Conservation (phyloP, 2,797 vertebrate species). For the Varecia variegata region DNA sequence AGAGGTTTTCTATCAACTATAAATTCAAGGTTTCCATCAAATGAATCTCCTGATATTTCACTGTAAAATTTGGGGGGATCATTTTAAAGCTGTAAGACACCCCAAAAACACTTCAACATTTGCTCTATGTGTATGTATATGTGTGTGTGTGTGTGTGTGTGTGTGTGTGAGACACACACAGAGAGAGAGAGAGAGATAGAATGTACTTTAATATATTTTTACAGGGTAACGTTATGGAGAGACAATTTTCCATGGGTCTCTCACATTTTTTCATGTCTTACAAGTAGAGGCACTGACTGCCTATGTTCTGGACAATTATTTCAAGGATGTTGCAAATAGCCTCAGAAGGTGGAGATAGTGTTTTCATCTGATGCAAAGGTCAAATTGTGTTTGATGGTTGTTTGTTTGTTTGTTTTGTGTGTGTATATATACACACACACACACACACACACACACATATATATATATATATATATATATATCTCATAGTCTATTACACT, state of each 20-base stretch:
- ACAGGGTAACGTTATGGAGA: background rate
- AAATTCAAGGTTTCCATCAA: background rate
- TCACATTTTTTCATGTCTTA: background rate
- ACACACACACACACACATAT: too few relatives aligned
- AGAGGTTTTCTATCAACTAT: background rate
- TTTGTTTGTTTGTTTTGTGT: background rate
- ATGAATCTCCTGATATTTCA: background rate
- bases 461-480: too few relatives aligned
- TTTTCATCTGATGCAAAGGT: background rate
- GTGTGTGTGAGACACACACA: background rate
- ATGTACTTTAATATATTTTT: background rate
- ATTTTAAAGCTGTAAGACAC: background rate
- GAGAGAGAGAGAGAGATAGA: background rate
- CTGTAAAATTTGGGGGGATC: background rate
- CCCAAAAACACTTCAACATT: background rate
- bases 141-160: background rate
- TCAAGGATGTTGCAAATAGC: background rate
- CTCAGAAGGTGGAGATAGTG: background rate
- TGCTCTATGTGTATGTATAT: rapidly evolving
- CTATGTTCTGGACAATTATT: background rate
- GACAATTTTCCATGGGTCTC: background rate
- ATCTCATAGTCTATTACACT: background rate
- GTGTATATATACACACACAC: too few relatives aligned
- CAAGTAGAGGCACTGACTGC: background rate
- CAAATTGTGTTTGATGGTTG: too few relatives aligned